phyloP scores from a whole-genome alignment of 2,888 invertebrate species.

The Chloroclystis v-ata region DNA sequence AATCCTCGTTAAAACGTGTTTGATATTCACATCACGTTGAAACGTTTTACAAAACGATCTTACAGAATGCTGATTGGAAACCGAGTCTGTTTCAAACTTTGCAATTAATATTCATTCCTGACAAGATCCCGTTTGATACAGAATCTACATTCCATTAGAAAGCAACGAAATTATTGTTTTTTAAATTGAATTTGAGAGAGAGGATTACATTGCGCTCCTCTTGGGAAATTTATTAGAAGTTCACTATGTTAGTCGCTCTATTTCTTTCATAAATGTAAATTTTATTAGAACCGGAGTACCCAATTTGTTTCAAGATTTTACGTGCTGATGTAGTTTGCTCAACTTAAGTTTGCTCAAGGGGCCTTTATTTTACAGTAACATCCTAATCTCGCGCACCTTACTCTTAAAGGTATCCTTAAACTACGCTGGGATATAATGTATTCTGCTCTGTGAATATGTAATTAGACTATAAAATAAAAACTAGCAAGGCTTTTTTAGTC shows the following conservation, averaged over 20 bases:
- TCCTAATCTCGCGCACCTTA: not conserved
- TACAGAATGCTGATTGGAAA: constrained; percentile 16
- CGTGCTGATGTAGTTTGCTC: constrained; percentile 3
- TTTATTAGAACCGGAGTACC: constrained; percentile 15
- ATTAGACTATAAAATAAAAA: not conserved
- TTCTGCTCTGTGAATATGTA: not conserved
- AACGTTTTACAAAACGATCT: constrained; percentile 18
- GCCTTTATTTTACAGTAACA: not conserved
- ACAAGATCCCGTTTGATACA: constrained; percentile 6
- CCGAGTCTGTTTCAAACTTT: constrained; percentile 6
- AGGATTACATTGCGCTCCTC: constrained; percentile 38
- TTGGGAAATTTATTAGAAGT: constrained; percentile 42
- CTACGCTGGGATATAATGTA: not conserved
- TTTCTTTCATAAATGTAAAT: constrained; percentile 28
- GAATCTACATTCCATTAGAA: constrained; percentile 27
- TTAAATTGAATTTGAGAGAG: constrained; percentile 43
- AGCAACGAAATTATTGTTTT: constrained; percentile 38
- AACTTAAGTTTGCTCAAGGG: constrained; percentile 14
- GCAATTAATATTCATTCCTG: constrained; percentile 15
- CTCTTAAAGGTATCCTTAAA: not conserved
- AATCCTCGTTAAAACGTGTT: constrained; percentile 10
- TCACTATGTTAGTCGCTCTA: constrained; percentile 34
- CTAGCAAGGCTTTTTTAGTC: not conserved
- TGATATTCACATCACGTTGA: constrained; percentile 17
- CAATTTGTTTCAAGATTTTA: constrained; percentile 7